Base-by-base conservation (phyloP, 2,113 vertebrate species). In the Diglossa brunneiventris region DNA sequence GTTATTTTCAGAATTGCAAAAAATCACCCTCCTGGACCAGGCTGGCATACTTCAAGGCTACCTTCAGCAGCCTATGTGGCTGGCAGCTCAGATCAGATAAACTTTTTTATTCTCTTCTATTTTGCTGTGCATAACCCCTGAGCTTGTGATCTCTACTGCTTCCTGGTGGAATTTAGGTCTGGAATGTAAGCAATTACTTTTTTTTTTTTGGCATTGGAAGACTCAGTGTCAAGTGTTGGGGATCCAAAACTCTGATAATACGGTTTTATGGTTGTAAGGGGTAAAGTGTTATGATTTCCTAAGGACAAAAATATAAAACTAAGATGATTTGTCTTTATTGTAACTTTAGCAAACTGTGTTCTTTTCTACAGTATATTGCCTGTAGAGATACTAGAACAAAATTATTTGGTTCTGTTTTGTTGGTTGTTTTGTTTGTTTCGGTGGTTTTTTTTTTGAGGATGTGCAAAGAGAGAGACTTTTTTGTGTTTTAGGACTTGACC, bases 381-480 rank as follows among this genome's bases (percentile, higher is more conserved):
- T 35, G 9, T 69, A 58, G 44, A 59, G 23, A 56, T 61, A 61
- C 8, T 26, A 13, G 19, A 3, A 31, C 3, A 56, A 28, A 19
- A 24, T 63, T 18, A 50, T 24, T 23, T 20, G 4, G 1, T 10
- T 24, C 27, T 7, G 2, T 19, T 37, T 59, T 52, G 4, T 18
- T 39, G 10, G 10, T 4, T 35, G 13, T 26, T 41, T 61, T 47
- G 13, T 61, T n/a, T 19, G 23, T 20, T 39, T 22, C 5, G 23
- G 5, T 42, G 6, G 17, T 7, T 7, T 20, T 23, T 17, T 42
- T 70, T 52, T 50, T 58, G 7, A 44, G 53, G 17, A 15, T 0
- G 0, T 23, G 15, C 2, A 6, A 23, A 27, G 6, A 4, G 5
- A 52, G 8, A 55, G 27, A 2, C 3, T 31, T n/a, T 21, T 69